Conservation (phyloP, 1,140 invertebrate species). For the Coenobita brevimanus region DNA sequence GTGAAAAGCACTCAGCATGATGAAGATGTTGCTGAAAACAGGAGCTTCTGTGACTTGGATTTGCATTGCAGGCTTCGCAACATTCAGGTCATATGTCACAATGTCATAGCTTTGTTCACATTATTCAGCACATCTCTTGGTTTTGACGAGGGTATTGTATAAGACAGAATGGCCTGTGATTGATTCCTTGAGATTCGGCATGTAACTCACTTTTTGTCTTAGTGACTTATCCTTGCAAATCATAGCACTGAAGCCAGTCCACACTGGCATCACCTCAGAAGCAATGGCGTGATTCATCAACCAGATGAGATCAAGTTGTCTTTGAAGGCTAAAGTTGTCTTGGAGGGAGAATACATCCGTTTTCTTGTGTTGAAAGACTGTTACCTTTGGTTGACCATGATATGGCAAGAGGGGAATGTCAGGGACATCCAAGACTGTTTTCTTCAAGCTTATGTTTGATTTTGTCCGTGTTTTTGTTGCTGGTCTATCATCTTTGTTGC, state of each 20-base stretch:
- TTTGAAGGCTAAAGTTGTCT: background rate
- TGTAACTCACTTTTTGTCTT: background rate
- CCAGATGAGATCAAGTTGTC: background rate
- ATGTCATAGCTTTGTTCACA: slow-evolving; percentile 6
- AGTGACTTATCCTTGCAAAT: background rate
- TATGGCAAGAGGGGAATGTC: background rate
- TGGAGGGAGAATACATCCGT: background rate
- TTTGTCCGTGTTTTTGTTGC: background rate
- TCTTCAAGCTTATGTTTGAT: background rate
- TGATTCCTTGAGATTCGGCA: slow-evolving; percentile 8
- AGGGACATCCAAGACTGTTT: background rate
- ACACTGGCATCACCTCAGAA: background rate
- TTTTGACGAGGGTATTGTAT: background rate
- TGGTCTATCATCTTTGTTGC: background rate
- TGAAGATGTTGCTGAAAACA: background rate
- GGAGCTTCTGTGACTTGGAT: background rate
- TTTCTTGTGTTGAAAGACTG: background rate
- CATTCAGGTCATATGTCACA: slow-evolving; percentile 15
- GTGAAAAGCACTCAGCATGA: slow-evolving; percentile 2
- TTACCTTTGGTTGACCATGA: background rate
- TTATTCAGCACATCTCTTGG: slow-evolving; percentile 8
- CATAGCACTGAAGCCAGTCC: background rate
- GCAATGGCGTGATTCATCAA: background rate
- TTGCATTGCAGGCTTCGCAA: no score
- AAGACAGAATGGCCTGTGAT: background rate